Evolutionary conservation across 2,888 invertebrate species (phyloP).

Genomic region (Chrysomela aeneicollis): DNA sequence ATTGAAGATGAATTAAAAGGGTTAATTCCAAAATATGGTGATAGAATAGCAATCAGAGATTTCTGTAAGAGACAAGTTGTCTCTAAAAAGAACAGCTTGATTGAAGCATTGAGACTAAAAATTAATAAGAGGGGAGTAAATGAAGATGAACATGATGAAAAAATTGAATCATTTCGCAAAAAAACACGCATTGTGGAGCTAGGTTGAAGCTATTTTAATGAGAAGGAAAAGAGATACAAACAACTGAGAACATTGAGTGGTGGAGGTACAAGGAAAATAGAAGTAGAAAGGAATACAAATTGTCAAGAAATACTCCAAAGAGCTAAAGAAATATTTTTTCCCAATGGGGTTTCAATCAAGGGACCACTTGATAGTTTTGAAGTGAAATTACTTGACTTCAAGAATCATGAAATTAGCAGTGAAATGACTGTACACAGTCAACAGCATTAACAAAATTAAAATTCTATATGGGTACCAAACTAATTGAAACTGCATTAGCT

Average conservation of each 20-base stretch:
- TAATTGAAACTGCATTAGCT: too few species aligned
- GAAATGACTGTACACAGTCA: constrained; percentile 1
- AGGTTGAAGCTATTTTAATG: constrained; percentile 5
- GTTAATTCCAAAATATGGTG: constrained; percentile 2
- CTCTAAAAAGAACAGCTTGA: constrained; percentile 8
- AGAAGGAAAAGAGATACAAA: constrained; percentile 7
- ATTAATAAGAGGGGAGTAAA: background rate
- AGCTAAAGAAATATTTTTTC: constrained; percentile 20
- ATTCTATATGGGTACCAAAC: too few species aligned
- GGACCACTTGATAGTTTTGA: constrained; percentile 9
- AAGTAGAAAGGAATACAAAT: constrained; percentile 8
- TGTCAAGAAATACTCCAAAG: constrained; percentile 7
- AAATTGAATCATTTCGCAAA: background rate
- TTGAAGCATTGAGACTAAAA: constrained; percentile 3
- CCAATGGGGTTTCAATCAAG: constrained; percentile 16
- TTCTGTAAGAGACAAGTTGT: background rate
- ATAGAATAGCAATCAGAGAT: constrained; percentile 1
- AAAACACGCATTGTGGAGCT: constrained; percentile 13
- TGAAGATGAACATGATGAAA: background rate
- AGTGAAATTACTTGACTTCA: constrained; percentile 9
- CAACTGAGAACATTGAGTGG: constrained; percentile 18
- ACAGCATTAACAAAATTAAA: too few species aligned
- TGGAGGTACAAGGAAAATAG: constrained; percentile 23
- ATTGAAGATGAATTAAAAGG: constrained; percentile 9
- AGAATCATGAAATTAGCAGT: background rate